phyloP scores from a whole-genome alignment of 2,113 vertebrate species.

The Benthochromis sp. region DNA sequence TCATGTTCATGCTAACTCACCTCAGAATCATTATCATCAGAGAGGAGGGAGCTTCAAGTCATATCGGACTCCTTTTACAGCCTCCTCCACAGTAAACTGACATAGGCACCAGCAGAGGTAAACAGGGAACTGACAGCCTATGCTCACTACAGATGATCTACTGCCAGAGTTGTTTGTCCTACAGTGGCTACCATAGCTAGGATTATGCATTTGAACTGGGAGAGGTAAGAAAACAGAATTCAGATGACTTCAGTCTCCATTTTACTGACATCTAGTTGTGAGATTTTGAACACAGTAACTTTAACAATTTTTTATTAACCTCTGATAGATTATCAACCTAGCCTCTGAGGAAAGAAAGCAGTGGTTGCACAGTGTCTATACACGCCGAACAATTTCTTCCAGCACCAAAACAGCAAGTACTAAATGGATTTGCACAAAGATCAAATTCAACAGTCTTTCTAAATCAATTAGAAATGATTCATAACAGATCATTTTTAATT shows the following conservation, averaged over 20 bases:
- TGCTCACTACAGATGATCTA: background rate
- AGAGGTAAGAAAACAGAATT: background rate
- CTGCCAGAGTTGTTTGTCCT: background rate
- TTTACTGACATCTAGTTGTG: background rate
- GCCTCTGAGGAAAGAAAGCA: background rate
- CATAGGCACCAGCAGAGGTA: background rate
- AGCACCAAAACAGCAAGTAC: slow-evolving; percentile 24
- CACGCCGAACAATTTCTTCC: background rate
- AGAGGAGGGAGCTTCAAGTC: background rate
- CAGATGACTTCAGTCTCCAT: background rate
- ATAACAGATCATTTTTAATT: rapidly evolving
- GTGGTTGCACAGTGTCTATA: background rate
- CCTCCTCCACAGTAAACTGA: background rate
- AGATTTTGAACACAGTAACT: background rate
- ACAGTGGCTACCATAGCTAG: background rate
- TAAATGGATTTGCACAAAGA: background rate
- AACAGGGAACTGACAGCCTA: background rate
- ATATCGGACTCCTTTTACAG: background rate
- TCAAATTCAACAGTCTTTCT: background rate
- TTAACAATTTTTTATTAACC: background rate
- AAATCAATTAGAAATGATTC: background rate
- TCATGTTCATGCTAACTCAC: background rate
- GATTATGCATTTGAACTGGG: background rate
- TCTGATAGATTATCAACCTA: background rate
- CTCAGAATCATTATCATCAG: background rate